Evolutionary conservation across 2,797 vertebrate species (phyloP).

Genomic region (Hypotaenidia philippensis): DNA sequence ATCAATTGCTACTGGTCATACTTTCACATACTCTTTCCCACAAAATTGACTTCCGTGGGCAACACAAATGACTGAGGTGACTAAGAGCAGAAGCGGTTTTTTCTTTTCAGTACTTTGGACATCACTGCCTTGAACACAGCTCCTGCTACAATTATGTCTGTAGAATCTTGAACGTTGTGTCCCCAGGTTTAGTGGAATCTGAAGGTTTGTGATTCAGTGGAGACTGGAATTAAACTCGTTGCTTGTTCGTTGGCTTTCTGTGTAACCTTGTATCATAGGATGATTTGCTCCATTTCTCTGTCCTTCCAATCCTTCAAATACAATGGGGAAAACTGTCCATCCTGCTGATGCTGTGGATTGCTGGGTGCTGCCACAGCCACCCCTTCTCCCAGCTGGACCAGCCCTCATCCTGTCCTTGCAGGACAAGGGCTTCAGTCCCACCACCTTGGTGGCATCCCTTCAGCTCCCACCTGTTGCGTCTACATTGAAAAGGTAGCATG

Average conservation of each 20-base stretch:
- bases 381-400: background rate
- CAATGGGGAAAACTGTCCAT: background rate
- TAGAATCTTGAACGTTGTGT: background rate
- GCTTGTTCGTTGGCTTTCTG: background rate
- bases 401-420: fast-evolving
- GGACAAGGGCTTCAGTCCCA: background rate
- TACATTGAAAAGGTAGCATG: background rate
- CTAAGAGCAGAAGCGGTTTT: background rate
- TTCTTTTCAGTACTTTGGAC: background rate
- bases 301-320: background rate
- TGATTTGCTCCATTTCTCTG: background rate
- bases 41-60: background rate
- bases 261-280: background rate
- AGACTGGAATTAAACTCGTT: background rate
- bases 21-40: background rate
- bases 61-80: background rate
- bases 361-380: fast-evolving
- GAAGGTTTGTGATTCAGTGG: background rate
- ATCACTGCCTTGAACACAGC: background rate
- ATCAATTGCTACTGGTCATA: background rate
- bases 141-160: background rate
- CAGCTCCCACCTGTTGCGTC: background rate
- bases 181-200: background rate
- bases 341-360: fast-evolving
- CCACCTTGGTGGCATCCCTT: fast-evolving